phyloP scores from a whole-genome alignment of 2,888 invertebrate species.

The Drosophila kokeensis region DNA sequence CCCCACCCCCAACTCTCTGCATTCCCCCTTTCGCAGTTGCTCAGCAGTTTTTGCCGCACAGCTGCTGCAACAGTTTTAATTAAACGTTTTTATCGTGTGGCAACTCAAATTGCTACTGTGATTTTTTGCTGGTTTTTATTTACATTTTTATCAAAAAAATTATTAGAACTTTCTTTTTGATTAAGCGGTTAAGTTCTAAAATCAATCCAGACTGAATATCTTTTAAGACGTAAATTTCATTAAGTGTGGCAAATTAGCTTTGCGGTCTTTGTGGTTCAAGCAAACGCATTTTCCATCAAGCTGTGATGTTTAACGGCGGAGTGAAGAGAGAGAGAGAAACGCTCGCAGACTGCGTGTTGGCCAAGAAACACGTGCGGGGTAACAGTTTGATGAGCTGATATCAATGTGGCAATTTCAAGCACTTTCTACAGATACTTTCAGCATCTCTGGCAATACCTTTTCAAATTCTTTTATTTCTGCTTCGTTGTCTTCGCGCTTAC shows the following conservation, averaged over 20 bases:
- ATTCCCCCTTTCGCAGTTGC: slow-evolving; percentile 48
- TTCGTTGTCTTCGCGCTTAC: slow-evolving; percentile 12
- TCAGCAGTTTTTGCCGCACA: slow-evolving; percentile 50
- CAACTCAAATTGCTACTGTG: slow-evolving; percentile 26
- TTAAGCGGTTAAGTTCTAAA: background rate
- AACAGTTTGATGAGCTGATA: slow-evolving; percentile 50
- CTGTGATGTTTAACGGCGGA: background rate
- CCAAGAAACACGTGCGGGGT: slow-evolving; percentile 35
- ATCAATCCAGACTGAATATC: background rate
- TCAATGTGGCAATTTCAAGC: slow-evolving; percentile 18
- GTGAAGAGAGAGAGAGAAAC: background rate
- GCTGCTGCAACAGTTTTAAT: slow-evolving; percentile 71
- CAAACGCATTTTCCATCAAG: slow-evolving; percentile 27
- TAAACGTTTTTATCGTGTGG: slow-evolving; percentile 42
- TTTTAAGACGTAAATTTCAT: background rate
- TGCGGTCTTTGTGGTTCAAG: slow-evolving; percentile 45
- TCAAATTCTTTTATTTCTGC: slow-evolving; percentile 2
- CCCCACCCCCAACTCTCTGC: background rate
- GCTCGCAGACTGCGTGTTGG: slow-evolving; percentile 27
- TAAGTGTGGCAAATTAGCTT: background rate
- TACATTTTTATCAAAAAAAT: background rate
- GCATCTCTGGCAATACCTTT: slow-evolving; percentile 20
- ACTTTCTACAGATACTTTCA: slow-evolving; percentile 64
- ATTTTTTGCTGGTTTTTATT: slow-evolving; percentile 1
- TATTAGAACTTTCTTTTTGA: background rate